A percentile compares a stretch with the other conserved stretches of the same genome.
Evolutionary conservation across 1,140 invertebrate species (phyloP).

Genomic region (Lepidurus couesii): DNA sequence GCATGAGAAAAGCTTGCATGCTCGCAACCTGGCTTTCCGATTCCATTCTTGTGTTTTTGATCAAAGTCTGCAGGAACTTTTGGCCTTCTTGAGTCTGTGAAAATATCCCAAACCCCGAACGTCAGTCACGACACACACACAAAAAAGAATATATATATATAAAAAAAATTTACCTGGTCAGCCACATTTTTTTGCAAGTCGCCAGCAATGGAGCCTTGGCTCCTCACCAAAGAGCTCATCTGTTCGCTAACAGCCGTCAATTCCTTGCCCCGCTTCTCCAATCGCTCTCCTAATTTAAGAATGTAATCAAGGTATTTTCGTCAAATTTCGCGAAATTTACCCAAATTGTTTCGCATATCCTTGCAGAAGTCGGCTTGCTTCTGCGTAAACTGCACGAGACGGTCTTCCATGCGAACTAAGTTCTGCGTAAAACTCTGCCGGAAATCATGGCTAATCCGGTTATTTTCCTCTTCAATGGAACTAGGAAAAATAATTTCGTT

Average conservation of each 20-base stretch:
- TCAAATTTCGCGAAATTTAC: background rate
- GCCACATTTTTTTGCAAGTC: constrained; percentile 30
- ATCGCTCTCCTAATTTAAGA: constrained; percentile 27
- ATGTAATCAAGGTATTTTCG: too few relatives aligned
- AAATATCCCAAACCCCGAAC: background rate
- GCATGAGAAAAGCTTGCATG: constrained; percentile 29
- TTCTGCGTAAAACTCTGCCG: constrained; percentile 35
- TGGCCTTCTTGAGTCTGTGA: constrained; percentile 26
- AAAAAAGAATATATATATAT: too few relatives aligned
- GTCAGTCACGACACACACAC: background rate
- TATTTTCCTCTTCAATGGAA: constrained; percentile 36
- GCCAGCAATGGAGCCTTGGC: constrained; percentile 25
- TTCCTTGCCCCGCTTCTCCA: constrained; percentile 33
- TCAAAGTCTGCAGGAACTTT: constrained; percentile 31
- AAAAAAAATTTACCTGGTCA: constrained; percentile 25
- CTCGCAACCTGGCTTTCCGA: constrained; percentile 25
- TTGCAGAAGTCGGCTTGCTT: constrained; percentile 35
- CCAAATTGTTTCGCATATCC: constrained; percentile 29
- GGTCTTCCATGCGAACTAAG: constrained; percentile 35
- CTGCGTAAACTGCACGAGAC: constrained; percentile 24
- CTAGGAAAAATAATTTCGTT: constrained; percentile 23
- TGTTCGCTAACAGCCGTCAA: constrained; percentile 31
- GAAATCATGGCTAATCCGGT: constrained; percentile 36
- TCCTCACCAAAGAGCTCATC: constrained; percentile 32
- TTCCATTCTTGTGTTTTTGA: constrained; percentile 26